These are phyloP conservation scores for Anas bahamensis DNA, from an alignment of 2,797 vertebrate genomes.

Conservation along the genomic window DNA sequence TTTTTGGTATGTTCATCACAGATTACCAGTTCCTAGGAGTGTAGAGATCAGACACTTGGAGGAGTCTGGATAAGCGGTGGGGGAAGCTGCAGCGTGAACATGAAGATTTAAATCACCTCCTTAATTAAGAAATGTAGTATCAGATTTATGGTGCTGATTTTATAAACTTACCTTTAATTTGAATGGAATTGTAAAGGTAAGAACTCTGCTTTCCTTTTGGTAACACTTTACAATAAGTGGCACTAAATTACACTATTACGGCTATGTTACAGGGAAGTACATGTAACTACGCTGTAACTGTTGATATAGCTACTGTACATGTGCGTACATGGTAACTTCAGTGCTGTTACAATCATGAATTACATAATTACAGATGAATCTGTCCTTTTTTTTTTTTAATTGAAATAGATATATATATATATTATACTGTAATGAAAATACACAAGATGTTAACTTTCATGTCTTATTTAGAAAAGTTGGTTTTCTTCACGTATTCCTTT, in stretches of 20 bases:
- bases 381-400: slow-evolving; percentile 65
- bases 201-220: slow-evolving; percentile 74
- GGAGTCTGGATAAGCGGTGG: slow-evolving; percentile 34
- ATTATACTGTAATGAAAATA: slow-evolving; percentile 75
- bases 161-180: slow-evolving; percentile 69
- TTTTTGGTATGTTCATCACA: slow-evolving; percentile 61
- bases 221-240: slow-evolving; percentile 88
- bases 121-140: slow-evolving; percentile 68
- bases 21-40: slow-evolving; percentile 68
- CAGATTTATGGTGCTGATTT: slow-evolving; percentile 66
- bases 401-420: slow-evolving; percentile 76
- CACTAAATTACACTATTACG: slow-evolving; percentile 86
- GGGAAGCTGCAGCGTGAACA: slow-evolving; percentile 50
- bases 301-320: slow-evolving; percentile 79
- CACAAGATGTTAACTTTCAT: slow-evolving; percentile 79
- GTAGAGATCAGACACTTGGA: slow-evolving; percentile 48
- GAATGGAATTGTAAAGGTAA: slow-evolving; percentile 73
- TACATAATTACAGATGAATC: slow-evolving; percentile 83
- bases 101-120: slow-evolving; percentile 62
- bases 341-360: slow-evolving; percentile 81
- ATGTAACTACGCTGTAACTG: slow-evolving; percentile 80
- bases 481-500: slow-evolving; percentile 69
- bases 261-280: slow-evolving; percentile 86
- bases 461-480: slow-evolving; percentile 72
- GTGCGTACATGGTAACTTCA: slow-evolving; percentile 80